Evolutionary conservation across 2,888 invertebrate genomes (phyloP).

Genomic region (Apamea anceps): DNA sequence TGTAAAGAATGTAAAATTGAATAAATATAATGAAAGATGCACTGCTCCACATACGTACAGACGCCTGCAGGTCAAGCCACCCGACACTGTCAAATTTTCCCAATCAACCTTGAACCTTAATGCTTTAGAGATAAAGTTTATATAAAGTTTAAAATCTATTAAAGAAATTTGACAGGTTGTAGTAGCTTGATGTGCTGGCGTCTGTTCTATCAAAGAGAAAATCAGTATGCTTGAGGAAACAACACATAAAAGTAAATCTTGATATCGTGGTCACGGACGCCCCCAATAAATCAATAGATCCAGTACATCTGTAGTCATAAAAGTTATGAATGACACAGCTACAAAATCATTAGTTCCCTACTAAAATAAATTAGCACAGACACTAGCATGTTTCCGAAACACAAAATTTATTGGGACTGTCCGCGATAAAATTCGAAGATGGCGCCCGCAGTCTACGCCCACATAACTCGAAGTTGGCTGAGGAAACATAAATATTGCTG

Average conservation of each 20-base stretch:
- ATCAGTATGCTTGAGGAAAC: background rate
- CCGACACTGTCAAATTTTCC: too few species aligned
- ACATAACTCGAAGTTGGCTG: conserved; percentile 76
- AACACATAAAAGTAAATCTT: background rate
- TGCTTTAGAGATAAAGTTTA: too few species aligned
- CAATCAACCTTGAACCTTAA: too few species aligned
- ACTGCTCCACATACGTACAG: background rate
- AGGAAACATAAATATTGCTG: conserved; percentile 84
- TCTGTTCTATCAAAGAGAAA: background rate
- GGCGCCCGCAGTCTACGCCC: conserved; percentile 70
- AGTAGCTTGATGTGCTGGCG: too few species aligned
- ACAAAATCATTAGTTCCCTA: conserved; percentile 31
- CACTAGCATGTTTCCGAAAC: conserved; percentile 35
- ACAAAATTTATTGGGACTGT: conserved; percentile 54
- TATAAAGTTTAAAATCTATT: too few species aligned
- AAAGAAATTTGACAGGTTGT: too few species aligned
- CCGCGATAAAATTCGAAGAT: conserved; percentile 65
- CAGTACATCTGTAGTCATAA: conserved; percentile 10
- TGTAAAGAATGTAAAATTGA: background rate
- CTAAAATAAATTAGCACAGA: conserved; percentile 39
- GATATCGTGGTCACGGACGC: background rate
- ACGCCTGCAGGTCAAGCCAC: too few species aligned
- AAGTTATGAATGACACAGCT: conserved; percentile 17
- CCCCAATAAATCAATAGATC: conserved; percentile 23
- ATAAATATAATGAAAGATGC: background rate